A percentile compares a stretch with the other conserved stretches of the same genome.
These are phyloP conservation scores for Drosophila kurseongensis DNA, from an alignment of 1,140 invertebrate species.

Conservation along the genomic window DNA sequence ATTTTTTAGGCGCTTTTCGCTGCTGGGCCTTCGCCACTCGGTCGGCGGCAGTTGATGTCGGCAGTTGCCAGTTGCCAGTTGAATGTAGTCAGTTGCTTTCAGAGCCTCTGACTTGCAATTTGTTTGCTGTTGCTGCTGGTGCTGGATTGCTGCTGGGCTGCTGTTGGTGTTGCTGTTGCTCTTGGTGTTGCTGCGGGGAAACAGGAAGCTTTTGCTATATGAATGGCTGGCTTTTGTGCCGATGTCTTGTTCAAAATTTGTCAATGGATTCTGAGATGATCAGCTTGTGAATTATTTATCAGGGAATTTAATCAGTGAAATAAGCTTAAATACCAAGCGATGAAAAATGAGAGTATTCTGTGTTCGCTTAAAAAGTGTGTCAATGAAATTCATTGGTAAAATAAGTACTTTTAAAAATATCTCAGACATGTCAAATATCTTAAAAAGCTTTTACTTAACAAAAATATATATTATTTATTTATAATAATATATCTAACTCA, in stretches of 20 bases:
- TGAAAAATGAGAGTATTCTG: background rate
- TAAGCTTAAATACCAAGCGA: constrained; percentile 1
- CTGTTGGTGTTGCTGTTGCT: constrained; percentile 8
- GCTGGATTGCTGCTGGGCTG: constrained; percentile 18
- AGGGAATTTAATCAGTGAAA: constrained; percentile 11
- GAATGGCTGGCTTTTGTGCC: constrained; percentile 25
- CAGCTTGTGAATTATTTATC: constrained; percentile 28
- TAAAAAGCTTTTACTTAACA: too few species aligned
- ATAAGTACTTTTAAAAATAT: too few species aligned
- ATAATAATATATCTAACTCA: too few species aligned
- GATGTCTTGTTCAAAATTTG: constrained; percentile 37
- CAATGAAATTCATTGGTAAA: too few species aligned
- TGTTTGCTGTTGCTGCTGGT: constrained; percentile 32
- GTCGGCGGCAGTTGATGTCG: constrained; percentile 42
- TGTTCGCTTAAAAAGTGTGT: too few species aligned
- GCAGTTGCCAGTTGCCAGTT: constrained; percentile 43
- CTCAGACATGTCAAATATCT: too few species aligned
- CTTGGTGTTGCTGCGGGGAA: constrained; percentile 14
- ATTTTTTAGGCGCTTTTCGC: constrained; percentile 69
- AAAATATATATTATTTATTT: too few species aligned
- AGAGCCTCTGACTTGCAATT: constrained; percentile 44
- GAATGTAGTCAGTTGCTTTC: constrained; percentile 33
- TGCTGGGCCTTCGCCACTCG: constrained; percentile 35
- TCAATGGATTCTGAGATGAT: constrained; percentile 27
- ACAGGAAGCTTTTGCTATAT: constrained; percentile 32